These are phyloP conservation scores for Poecile montanus DNA, from an alignment of 2,797 vertebrate species.

Conservation along the genomic window DNA sequence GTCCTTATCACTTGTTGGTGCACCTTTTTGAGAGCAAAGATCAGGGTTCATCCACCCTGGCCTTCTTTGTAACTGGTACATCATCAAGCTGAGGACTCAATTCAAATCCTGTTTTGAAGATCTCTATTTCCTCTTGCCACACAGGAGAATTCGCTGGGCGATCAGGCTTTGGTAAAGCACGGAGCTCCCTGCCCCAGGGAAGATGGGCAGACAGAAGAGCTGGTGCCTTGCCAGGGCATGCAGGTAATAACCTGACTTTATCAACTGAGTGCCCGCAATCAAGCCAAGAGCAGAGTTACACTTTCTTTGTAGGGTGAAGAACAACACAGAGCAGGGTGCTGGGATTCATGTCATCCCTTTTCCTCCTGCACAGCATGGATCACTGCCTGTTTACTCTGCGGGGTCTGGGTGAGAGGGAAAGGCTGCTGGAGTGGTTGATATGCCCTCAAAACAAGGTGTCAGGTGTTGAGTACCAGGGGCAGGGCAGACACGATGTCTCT, in stretches of 20 bases:
- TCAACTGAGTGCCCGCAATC: neutral
- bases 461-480: neutral
- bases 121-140: slow-evolving; percentile 27
- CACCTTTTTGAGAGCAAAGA: slow-evolving; percentile 30
- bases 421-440: neutral
- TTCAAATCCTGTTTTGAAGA: slow-evolving; percentile 44
- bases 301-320: neutral
- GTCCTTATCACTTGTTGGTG: slow-evolving; percentile 11
- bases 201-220: neutral
- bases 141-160: neutral
- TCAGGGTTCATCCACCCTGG: slow-evolving; percentile 40
- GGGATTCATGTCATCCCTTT: neutral
- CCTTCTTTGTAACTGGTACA: slow-evolving; percentile 41
- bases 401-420: neutral
- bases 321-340: neutral
- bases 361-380: neutral
- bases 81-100: slow-evolving; percentile 39
- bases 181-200: neutral
- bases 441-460: neutral
- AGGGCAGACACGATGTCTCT: neutral
- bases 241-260: neutral
- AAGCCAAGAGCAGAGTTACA: neutral
- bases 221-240: neutral
- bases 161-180: slow-evolving; percentile 1
- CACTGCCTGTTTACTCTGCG: neutral